A percentile compares a stretch with the other conserved stretches of the same genome.
Evolutionary conservation across 2,113 vertebrate genomes (phyloP).

Genomic region (Eidolon helvum): DNA sequence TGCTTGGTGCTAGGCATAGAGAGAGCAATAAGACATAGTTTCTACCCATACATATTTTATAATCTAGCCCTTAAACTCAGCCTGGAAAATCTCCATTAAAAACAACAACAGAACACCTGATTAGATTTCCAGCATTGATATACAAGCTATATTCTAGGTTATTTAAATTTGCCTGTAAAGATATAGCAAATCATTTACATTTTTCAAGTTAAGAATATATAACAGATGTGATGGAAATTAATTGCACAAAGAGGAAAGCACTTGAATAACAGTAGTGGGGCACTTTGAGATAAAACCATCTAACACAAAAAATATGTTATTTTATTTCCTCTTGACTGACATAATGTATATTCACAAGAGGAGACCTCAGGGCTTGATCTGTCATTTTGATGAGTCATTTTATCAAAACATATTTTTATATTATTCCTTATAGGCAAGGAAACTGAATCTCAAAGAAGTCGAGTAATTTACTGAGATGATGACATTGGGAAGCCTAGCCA

Average conservation of each 20-base stretch:
- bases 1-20: neutral
- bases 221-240: neutral
- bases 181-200: neutral
- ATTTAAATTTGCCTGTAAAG: neutral
- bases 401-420: neutral
- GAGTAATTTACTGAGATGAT: neutral
- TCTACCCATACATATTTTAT: neutral
- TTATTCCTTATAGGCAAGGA: neutral
- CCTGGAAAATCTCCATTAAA: neutral
- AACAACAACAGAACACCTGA: neutral
- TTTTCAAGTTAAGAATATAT: neutral
- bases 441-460: neutral
- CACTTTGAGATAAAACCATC: neutral
- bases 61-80: neutral
- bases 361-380: neutral
- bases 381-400: neutral
- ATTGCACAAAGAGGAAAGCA: neutral
- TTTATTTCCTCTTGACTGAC: neutral
- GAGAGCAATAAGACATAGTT: neutral
- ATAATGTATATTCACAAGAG: neutral
- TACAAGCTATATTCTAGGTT: neutral
- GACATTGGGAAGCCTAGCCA: neutral
- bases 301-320: neutral
- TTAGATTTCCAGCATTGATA: neutral
- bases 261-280: neutral